phyloP scores from a whole-genome alignment of 2,888 invertebrate genomes.

The Heliconius charithonia region DNA sequence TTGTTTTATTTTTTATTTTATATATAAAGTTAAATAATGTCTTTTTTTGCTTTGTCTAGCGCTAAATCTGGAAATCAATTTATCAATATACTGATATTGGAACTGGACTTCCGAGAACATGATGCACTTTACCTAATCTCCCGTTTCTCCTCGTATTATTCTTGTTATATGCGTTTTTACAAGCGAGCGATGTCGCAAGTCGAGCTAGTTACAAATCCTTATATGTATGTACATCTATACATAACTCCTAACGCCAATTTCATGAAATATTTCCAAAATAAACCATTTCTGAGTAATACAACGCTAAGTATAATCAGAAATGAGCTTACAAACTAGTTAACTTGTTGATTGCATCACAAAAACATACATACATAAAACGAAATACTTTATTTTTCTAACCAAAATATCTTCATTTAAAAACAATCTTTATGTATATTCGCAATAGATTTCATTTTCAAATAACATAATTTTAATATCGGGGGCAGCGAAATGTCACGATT shows the following conservation, averaged over 20 bases:
- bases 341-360: conserved; percentile 33
- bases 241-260: background rate
- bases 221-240: background rate
- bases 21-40: no score
- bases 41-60: no score
- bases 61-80: no score
- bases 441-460: conserved; percentile 30
- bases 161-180: no score
- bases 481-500: conserved; percentile 50
- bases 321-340: conserved; percentile 19
- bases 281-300: background rate
- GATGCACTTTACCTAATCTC: no score
- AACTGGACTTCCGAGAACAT: no score
- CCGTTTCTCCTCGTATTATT: no score
- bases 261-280: background rate
- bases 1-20: background rate
- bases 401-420: conserved; percentile 21
- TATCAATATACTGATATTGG: no score
- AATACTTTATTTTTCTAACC: conserved; percentile 2
- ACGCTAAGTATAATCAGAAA: background rate
- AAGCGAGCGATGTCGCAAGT: no score
- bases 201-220: no score
- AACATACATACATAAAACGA: conserved; percentile 34
- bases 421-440: background rate
- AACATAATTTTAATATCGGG: conserved; percentile 23